Base-by-base conservation (phyloP, 1,140 invertebrate species). In the Melanaphis sacchari region DNA sequence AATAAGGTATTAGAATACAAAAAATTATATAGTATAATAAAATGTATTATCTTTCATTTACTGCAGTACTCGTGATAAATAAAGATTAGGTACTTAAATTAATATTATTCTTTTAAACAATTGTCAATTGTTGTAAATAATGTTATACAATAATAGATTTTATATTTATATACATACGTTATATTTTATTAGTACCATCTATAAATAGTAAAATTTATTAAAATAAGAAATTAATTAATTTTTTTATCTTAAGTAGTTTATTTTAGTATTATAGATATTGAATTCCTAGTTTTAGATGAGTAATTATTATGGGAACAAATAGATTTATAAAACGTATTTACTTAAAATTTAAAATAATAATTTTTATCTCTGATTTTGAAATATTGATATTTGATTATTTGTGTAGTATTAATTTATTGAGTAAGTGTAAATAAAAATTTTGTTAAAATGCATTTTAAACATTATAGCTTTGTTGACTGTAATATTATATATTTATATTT, bases 211-310 rank as follows among this genome's bases (percentile, higher is more conserved):
- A 66, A 66, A 66, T 5, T 11, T 66, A 66, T 66, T 66, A 66
- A 76, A 76, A 18, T 1, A n/a, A n/a, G 31, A 76, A 18, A 76
- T 18, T n/a, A 18, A n/a, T n/a, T n/a, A n/a, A n/a, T n/a, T n/a
- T n/a, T 11, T 18, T 18, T 76, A 76, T 36, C 59, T 76, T 76
- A 76, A 66, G 59, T 18, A 76, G 59, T 76, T 76, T n/a, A n/a
- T 76, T 76, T 21, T 18, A 76, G n/a, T 76, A 76, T 76, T 76
- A 76, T 49, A 26, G 26, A 31, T 18, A 36, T n/a, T n/a, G 59
- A n/a, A 76, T 76, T 76, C 59, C 31, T 76, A 76, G 59, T 76
- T 76, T n/a, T 76, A 76, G n/a, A 76, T 76, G 31, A 66, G 59
- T 66, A 66, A 76, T n/a, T 18, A 66, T 66, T 18, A 76, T n/a